phyloP scores from a whole-genome alignment of 2,888 invertebrate species.

The Hirtodrosophila trivittata region DNA sequence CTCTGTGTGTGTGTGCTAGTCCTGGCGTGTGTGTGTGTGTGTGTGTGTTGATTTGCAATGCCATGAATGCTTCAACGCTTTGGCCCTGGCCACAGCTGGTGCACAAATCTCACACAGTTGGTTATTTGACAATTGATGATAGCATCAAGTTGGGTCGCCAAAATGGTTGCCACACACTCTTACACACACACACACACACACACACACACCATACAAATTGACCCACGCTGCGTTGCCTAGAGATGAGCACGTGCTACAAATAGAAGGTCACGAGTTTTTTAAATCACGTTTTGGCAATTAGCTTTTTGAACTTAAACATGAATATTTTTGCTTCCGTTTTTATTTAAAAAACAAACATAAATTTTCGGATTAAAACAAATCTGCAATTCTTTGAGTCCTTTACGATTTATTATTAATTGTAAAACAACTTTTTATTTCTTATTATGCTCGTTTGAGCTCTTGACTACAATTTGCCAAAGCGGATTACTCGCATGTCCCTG shows the following conservation, averaged over 20 bases:
- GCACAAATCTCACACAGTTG: slow-evolving; percentile 77
- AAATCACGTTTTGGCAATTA: slow-evolving; percentile 54
- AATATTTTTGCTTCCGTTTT: not conserved
- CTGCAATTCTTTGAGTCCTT: too few species aligned
- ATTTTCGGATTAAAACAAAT: too few species aligned
- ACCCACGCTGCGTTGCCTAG: slow-evolving; percentile 32
- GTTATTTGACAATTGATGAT: slow-evolving; percentile 80
- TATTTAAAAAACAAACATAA: slow-evolving; percentile 1
- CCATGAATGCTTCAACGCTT: slow-evolving; percentile 79
- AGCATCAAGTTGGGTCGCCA: slow-evolving; percentile 76
- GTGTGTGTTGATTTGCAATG: slow-evolving; percentile 66
- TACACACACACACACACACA: slow-evolving; percentile 27
- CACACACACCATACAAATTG: slow-evolving; percentile 30
- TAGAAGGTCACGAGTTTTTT: slow-evolving; percentile 19
- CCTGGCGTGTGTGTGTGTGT: slow-evolving; percentile 21
- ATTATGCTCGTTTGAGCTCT: too few species aligned
- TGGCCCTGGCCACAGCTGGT: slow-evolving; percentile 68
- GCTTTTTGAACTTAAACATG: slow-evolving; percentile 33
- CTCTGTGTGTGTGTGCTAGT: slow-evolving; percentile 13
- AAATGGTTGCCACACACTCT: slow-evolving; percentile 48
- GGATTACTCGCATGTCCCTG: slow-evolving; percentile 7
- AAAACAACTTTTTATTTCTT: too few species aligned
- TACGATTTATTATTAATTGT: too few species aligned
- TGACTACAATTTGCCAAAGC: not conserved
- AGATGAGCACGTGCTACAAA: slow-evolving; percentile 56